Percentiles rank a stretch among this genome's conserved stretches.
These are phyloP conservation scores for Sebastes elongatus DNA, from an alignment of 2,797 vertebrate genomes.

Conservation along the genomic window DNA sequence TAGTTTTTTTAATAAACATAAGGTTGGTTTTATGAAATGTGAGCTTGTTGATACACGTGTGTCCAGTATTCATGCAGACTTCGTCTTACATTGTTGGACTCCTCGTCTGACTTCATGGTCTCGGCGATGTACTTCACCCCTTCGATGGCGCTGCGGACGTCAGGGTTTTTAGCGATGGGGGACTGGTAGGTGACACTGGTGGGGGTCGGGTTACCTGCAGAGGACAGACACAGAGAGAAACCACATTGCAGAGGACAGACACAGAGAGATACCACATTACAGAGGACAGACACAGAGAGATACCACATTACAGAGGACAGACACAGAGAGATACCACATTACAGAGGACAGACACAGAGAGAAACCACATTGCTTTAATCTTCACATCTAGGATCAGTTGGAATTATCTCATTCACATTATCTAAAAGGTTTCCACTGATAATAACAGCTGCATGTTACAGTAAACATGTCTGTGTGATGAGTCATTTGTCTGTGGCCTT, in stretches of 20 bases:
- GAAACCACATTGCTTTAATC: background rate
- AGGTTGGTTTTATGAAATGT: background rate
- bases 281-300: slow-evolving; percentile 32
- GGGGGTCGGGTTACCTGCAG: slow-evolving; percentile 84
- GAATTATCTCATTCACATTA: background rate
- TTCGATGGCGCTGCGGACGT: slow-evolving; percentile 94
- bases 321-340: slow-evolving; percentile 4
- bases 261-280: too few relatives aligned
- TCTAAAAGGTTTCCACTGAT: too few relatives aligned
- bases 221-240: slow-evolving; percentile 8
- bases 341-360: slow-evolving; percentile 34
- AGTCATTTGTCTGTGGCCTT: slow-evolving; percentile 2
- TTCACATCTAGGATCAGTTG: background rate
- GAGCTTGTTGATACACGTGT: background rate
- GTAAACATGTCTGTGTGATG: background rate
- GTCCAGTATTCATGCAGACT: background rate
- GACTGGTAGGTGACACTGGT: slow-evolving; percentile 88
- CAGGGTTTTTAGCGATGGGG: slow-evolving; percentile 90
- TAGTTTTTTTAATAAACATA: background rate
- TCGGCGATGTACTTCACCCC: slow-evolving; percentile 97
- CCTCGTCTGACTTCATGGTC: slow-evolving; percentile 94
- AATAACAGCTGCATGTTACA: background rate
- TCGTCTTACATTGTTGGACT: slow-evolving; percentile 90
- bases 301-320: too few relatives aligned
- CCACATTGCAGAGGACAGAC: slow-evolving; percentile 26